phyloP scores from a whole-genome alignment of 2,888 invertebrate species.

The Dugesia japonica region DNA sequence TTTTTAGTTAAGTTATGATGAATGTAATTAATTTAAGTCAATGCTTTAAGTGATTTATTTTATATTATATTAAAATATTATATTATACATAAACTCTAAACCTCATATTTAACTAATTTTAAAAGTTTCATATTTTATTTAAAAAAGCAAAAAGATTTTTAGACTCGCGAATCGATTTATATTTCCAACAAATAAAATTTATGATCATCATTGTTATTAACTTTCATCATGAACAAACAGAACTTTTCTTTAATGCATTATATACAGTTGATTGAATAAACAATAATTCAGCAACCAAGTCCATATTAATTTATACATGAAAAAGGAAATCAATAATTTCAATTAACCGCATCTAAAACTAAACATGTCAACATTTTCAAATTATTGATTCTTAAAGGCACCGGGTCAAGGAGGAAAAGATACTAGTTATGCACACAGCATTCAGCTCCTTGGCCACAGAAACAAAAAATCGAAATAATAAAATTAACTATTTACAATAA shows the following conservation, averaged over 20 bases:
- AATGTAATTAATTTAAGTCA: too few species aligned
- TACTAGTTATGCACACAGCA: not conserved
- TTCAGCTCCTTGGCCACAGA: constrained; percentile 20
- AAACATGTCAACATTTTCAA: not conserved
- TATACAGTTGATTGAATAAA: not conserved
- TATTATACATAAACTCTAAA: too few species aligned
- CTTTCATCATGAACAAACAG: not conserved
- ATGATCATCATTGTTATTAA: not conserved
- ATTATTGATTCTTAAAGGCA: not conserved
- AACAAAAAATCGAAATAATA: constrained; percentile 20
- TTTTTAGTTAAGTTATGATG: too few species aligned
- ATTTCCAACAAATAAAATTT: not conserved
- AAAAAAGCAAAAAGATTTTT: not conserved
- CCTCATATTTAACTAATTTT: not conserved
- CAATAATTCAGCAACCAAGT: constrained; percentile 4
- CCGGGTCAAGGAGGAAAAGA: constrained; percentile 6
- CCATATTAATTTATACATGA: constrained; percentile 2
- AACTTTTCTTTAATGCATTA: not conserved
- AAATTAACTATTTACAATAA: constrained; percentile 11
- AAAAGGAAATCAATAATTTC: constrained; percentile 6
- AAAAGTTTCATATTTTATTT: not conserved
- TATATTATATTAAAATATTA: too few species aligned
- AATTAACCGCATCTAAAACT: constrained; percentile 8
- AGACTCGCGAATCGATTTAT: not conserved
- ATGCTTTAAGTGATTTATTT: too few species aligned